Evolutionary conservation across 2,113 vertebrate genomes (phyloP), one percentile per base, ranked within the genome.

Genomic region (Panurus biarmicus): DNA sequence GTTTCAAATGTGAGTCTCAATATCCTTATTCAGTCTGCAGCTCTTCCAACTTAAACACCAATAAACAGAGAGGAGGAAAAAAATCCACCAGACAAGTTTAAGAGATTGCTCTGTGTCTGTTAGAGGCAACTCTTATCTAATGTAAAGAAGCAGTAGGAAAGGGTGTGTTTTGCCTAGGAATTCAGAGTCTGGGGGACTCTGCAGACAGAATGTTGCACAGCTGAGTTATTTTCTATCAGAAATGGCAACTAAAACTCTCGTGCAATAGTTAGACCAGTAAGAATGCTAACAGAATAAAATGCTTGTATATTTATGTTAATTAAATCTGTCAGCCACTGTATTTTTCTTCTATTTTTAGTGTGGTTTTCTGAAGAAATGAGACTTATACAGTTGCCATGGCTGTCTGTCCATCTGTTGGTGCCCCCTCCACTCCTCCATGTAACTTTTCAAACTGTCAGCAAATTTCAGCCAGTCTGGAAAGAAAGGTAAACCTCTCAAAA

Each of bases 281-380:
- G 64, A 77, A 76, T 56, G 35, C 67, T 71, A 87, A 54, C 51
- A 20, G 69, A 64, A 71, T 54, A 74, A 87, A 91, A 65, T 3
- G 20, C 60, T 70, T 85, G 18, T 40, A 36, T 64, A 58, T 79
- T 94, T 93, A 54, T 65, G 19, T 82, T 93, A 90, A 90, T 80
- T 40, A 58, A 56, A 66, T 85, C 42, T 74, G 75, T 79, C 91
- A 83, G 58, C 13, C 36, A 29, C 71, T 71, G 31, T 76, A 54
- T 47, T 92, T 96, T 96, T 69, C 51, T 73, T 66, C 74, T 92
- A 21, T 87, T 93, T 94, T 88, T 60, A 83, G 47, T 29, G 47
- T 74, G 24, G 21, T 76, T 96, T 90, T 69, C 62, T 58, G 71
- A 85, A 82, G 82, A 90, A 83, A 73, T 40, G 35, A 66, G 51